Evolutionary conservation across 2,797 vertebrate species (phyloP), one percentile per base, ranked within the genome.

Genomic region (Xiphophorus birchmanni): DNA sequence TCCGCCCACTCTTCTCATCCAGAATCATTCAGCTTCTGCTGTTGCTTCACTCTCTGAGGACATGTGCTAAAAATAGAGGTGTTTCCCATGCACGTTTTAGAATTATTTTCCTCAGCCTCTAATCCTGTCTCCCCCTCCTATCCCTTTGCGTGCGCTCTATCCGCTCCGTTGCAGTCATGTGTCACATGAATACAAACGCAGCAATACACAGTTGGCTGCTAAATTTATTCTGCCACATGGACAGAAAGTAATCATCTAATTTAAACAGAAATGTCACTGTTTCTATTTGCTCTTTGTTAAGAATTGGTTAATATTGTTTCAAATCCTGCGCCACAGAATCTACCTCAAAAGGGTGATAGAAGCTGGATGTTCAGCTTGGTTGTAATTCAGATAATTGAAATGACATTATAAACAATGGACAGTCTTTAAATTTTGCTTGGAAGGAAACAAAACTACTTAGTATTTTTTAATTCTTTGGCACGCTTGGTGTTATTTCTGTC

Each of bases 61-160:
- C 82, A 86, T 84, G 84, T 29, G 88, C 92, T 95, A 94, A 88
- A 94, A 94, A 95, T 93, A 94, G 91, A 93, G 93, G 93, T 95
- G 91, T 94, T 95, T 94, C 94, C 93, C 87, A 37, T 89, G 86
- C 93, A 93, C 84, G 90, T 86, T 92, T 67, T 88, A 81, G 87
- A 92, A 89, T 91, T 82, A 91, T 89, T 89, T 89, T 80, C 56
- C 80, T 88, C 87, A 80, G 81, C 73, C 79, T 80, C 87, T 67
- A 75, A 81, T 75, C 83, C 83, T 76, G 79, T 3, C 54, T 45
- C 78, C 29, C 67, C 74, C 78, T 35, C 63, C 56, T 54, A 35
- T 80, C 63, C 50, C 45, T 77, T 79, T 58, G 21, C 86, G 73
- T 40, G 77, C 79, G 63, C 74, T 21, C 80, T 74, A 76, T 82